Base-by-base conservation (phyloP, 2,797 vertebrate species). In the Heteromormyrus szaboi region DNA sequence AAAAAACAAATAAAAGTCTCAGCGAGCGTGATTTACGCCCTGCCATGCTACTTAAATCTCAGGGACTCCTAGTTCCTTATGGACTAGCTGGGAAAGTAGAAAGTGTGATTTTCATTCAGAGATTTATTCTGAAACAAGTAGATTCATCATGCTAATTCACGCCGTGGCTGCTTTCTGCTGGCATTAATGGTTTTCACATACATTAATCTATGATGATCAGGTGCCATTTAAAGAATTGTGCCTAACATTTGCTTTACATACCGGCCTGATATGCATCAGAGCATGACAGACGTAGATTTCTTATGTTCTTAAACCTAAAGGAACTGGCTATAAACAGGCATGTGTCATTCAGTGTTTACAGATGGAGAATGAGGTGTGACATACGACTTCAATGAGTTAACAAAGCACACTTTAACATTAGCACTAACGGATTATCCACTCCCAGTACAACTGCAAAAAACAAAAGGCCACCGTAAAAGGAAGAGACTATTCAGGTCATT, bases 381-480 rank as follows among this genome's bases (percentile, higher is more conserved):
- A 93, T 94, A 96, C 94, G 93, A 95, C 95, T 95, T 95, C 91
- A 91, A 93, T 92, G 92, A 93, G 93, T 87, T 89, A 94, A 93
- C 94, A 87, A 89, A 94, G 93, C 95, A 95, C 94, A 94, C 93
- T 93, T n/a, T n/a, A n/a, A 95, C 96, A 96, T 96, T 96, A 95
- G 95, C 94, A 95, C 95, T 94, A 96, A 96, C 96, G 93, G 95
- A 96, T 96, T 96, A 96, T 95, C 93, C 96, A 95, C 91, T 85
- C 92, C 91, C 91, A 93, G 91, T 93, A 94, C 92, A 92, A 93
- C 93, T 92, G 91, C 93, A 54, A 19, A 54, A 54, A 93, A 94
- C 93, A 92, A 88, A 90, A 91, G 85, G 86, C 91, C 87, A 90
- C 89, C 92, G 92, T 91, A 91, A 93, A 93, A 89, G 88, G 92